Percentiles rank a stretch among this genome's conserved stretches.
phyloP scores from a whole-genome alignment of 2,797 vertebrate species.

The Epinephelus coioides region DNA sequence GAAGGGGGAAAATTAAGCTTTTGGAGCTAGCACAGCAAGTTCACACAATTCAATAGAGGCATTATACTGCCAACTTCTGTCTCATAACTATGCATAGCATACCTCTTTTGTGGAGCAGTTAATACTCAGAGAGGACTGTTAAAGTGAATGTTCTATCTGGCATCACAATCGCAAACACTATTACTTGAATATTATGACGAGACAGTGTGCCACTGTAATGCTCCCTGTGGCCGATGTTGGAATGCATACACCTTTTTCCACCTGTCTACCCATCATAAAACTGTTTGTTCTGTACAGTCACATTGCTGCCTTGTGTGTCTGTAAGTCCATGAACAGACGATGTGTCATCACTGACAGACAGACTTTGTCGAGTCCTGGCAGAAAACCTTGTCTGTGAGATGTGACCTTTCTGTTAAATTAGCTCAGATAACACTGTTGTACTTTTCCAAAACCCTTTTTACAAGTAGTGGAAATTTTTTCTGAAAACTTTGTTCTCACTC shows the following conservation, averaged over 20 bases:
- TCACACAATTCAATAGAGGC: no score
- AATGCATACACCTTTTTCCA: background rate
- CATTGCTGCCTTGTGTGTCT: background rate
- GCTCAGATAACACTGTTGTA: constrained; percentile 3
- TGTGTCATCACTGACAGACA: constrained; percentile 48
- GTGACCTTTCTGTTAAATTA: background rate
- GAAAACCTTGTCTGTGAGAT: background rate
- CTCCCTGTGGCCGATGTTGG: background rate
- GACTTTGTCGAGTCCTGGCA: background rate
- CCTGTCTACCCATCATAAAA: constrained; percentile 38
- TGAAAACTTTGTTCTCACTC: background rate
- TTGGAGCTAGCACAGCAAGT: no score
- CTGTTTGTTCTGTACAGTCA: constrained; percentile 15
- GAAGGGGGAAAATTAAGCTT: no score
- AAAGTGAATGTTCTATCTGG: no score
- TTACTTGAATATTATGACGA: no score
- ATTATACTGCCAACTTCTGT: no score
- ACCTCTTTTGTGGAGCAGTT: no score
- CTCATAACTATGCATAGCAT: no score
- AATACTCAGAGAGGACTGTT: no score
- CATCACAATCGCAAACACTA: no score
- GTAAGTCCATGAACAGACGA: constrained; percentile 33
- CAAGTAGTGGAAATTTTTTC: background rate
- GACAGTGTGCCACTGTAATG: no score
- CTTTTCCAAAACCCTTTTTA: constrained; percentile 38